These are phyloP conservation scores for Champsocephalus gunnari DNA, from an alignment of 2,797 vertebrate genomes.

Conservation along the genomic window DNA sequence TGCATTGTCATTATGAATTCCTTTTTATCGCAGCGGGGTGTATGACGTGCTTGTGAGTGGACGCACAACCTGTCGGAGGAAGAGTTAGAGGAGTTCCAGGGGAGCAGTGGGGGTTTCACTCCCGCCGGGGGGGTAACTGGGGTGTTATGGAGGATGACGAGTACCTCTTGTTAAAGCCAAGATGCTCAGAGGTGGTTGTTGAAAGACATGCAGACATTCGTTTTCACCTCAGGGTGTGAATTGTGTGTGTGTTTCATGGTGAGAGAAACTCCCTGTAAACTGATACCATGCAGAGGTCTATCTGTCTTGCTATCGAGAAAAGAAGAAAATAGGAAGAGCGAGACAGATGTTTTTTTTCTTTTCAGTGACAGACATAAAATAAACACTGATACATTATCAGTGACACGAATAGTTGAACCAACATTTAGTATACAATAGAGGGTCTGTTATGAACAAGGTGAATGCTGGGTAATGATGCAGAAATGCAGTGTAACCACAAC, in stretches of 20 bases:
- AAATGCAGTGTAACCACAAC: conserved; percentile 7
- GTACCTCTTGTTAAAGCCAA: conserved; percentile 48
- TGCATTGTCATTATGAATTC: conserved; percentile 31
- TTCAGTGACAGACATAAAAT: conserved; percentile 52
- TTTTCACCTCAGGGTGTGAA: conserved; percentile 70
- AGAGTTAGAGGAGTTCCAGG: conserved; percentile 37
- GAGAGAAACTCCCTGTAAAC: conserved; percentile 76
- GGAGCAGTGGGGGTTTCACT: conserved; percentile 39
- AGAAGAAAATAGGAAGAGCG: conserved; percentile 32
- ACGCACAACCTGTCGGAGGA: conserved; percentile 32
- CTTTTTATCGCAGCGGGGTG: conserved; percentile 30
- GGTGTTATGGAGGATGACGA: conserved; percentile 43
- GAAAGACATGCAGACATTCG: conserved; percentile 67
- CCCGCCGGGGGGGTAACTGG: conserved; percentile 20
- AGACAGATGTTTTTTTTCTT: conserved; percentile 53
- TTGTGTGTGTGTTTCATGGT: conserved; percentile 51
- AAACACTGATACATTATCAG: conserved; percentile 54
- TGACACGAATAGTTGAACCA: conserved; percentile 39
- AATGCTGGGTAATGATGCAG: conserved; percentile 15
- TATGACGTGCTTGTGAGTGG: conserved; percentile 27
- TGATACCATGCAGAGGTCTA: conserved; percentile 52
- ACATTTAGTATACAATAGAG: conserved; percentile 27
- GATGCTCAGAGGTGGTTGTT: conserved; percentile 52
- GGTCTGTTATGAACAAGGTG: conserved; percentile 36
- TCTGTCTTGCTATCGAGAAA: conserved; percentile 34